Conservation (phyloP, 2,113 vertebrate species). For the Anser cygnoides region DNA sequence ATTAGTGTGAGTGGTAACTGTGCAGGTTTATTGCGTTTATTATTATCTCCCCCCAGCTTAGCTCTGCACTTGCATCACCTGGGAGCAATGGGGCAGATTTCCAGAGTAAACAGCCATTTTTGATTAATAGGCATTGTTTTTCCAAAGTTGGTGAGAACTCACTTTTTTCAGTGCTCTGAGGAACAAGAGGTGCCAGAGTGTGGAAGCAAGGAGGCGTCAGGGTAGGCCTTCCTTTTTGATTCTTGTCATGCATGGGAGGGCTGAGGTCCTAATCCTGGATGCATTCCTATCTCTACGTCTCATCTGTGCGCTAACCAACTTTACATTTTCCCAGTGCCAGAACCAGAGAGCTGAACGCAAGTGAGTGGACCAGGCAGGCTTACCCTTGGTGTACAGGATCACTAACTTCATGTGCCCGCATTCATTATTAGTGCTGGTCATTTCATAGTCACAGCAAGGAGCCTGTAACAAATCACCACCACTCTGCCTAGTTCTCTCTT, state of each 20-base stretch:
- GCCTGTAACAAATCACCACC: neutral
- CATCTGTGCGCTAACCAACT: neutral
- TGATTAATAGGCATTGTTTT: rapidly evolving
- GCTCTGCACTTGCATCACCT: neutral
- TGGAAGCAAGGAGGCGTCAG: neutral
- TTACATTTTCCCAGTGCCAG: neutral
- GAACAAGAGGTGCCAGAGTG: neutral
- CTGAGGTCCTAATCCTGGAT: neutral
- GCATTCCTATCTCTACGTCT: too few species aligned
- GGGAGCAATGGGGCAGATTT: rapidly evolving
- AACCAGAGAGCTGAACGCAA: neutral
- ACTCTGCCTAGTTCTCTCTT: neutral
- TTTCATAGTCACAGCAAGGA: neutral
- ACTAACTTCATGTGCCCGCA: neutral
- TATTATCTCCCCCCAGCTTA: neutral
- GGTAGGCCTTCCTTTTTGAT: neutral
- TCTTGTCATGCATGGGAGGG: neutral
- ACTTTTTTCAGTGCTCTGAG: neutral
- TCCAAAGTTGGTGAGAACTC: neutral
- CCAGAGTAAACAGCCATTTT: neutral
- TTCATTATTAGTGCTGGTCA: neutral
- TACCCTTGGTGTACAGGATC: rapidly evolving
- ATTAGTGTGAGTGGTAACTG: neutral
- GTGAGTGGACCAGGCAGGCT: neutral
- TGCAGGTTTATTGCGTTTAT: neutral